Evolutionary conservation across 2,113 vertebrate genomes (phyloP).

Genomic region (Shinisaurus crocodilurus): DNA sequence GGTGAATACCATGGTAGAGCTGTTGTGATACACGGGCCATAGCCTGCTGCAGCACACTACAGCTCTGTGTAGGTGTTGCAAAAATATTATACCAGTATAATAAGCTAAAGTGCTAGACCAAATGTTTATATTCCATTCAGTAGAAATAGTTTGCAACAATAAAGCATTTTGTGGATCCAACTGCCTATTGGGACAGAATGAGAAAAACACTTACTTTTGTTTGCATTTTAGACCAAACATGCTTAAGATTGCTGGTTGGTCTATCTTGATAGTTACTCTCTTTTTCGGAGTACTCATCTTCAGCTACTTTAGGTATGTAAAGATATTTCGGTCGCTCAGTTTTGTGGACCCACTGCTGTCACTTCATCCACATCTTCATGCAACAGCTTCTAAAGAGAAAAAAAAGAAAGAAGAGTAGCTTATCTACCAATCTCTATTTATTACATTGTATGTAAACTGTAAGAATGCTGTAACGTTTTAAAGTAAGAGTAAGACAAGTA

Average conservation of each 20-base stretch:
- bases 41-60: neutral
- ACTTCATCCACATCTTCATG: neutral
- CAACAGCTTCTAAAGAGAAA: neutral
- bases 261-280: slow-evolving; percentile 36
- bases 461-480: neutral
- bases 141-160: neutral
- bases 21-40: neutral
- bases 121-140: neutral
- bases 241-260: slow-evolving; percentile 19
- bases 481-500: neutral
- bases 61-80: neutral
- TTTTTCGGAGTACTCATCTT: slow-evolving; percentile 25
- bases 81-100: neutral
- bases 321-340: slow-evolving; percentile 41
- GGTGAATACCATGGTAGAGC: neutral
- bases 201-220: neutral
- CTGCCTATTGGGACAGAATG: neutral
- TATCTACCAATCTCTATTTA: neutral
- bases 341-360: neutral
- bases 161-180: neutral
- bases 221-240: slow-evolving; percentile 50
- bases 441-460: neutral
- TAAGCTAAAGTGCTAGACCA: neutral
- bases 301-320: slow-evolving; percentile 60
- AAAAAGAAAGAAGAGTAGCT: neutral